phyloP scores from a whole-genome alignment of 1,140 invertebrate genomes.

The Acyrthosiphon pisum region DNA sequence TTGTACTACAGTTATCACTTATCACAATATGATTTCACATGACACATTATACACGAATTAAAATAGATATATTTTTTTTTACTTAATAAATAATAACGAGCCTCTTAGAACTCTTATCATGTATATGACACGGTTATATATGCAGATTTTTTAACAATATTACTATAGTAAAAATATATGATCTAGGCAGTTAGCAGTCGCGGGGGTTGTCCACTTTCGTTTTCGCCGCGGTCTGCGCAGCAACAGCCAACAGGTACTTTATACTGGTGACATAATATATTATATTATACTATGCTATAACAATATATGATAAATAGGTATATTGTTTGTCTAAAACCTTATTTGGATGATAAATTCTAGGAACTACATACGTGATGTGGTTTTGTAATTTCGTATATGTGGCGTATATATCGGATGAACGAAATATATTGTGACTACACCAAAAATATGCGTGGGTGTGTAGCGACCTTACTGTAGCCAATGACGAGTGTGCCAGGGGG shows the following conservation, averaged over 20 bases:
- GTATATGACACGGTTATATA: neutral
- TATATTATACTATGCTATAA: neutral
- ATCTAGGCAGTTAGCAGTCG: neutral
- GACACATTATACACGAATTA: neutral
- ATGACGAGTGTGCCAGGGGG: neutral
- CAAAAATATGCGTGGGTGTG: neutral
- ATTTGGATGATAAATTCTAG: constrained; percentile 7
- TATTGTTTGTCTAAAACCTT: constrained; percentile 3
- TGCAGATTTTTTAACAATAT: neutral
- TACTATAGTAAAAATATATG: neutral
- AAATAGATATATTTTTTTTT: neutral
- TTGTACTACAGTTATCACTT: neutral
- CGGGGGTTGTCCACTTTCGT: neutral
- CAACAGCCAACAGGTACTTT: neutral
- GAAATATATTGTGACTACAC: neutral
- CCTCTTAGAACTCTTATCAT: neutral
- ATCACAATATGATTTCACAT: neutral
- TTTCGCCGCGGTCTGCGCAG: neutral
- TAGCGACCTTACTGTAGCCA: neutral
- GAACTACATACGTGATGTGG: neutral
- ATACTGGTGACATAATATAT: neutral
- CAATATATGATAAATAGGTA: neutral
- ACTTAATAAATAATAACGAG: neutral
- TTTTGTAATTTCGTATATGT: neutral
- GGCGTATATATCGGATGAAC: neutral